Percentiles rank a stretch among this genome's conserved stretches.
Conservation (phyloP, 2,113 vertebrate genomes). For the Tiliqua scincoides region DNA sequence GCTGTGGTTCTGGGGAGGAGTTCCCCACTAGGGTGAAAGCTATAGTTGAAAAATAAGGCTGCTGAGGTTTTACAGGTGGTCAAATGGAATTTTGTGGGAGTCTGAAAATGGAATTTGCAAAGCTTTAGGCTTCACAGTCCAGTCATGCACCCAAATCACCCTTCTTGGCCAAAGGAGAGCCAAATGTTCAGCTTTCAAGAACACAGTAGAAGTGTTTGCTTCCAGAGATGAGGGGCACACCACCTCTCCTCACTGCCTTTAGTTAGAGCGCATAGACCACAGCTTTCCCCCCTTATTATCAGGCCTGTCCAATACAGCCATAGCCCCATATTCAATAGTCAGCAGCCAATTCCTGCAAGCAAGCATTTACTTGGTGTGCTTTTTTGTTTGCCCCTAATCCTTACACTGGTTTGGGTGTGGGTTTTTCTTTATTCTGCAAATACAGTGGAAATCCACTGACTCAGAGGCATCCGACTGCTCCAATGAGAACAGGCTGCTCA, state of each 20-base stretch:
- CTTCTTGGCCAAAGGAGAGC: neutral
- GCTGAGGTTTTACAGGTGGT: neutral
- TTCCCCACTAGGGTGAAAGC: neutral
- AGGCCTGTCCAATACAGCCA: neutral
- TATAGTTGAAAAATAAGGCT: neutral
- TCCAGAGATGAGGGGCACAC: neutral
- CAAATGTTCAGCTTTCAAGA: neutral
- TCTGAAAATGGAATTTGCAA: neutral
- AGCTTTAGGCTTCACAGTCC: neutral
- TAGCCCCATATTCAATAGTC: neutral
- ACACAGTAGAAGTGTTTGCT: neutral
- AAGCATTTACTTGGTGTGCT: neutral
- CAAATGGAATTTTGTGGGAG: neutral
- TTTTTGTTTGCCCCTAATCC: neutral
- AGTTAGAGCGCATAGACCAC: neutral
- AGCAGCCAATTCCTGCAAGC: neutral
- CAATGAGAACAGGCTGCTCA: conserved; percentile 44
- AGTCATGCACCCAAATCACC: neutral
- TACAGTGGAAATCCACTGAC: conserved; percentile 54
- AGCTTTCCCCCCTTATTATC: neutral
- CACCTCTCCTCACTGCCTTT: neutral
- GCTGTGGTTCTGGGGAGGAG: neutral
- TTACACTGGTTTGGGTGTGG: neutral
- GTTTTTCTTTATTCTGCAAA: neutral
- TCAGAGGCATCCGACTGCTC: conserved; percentile 45